Conservation (phyloP, 2,888 invertebrate species). For the Mythimna loreyi region DNA sequence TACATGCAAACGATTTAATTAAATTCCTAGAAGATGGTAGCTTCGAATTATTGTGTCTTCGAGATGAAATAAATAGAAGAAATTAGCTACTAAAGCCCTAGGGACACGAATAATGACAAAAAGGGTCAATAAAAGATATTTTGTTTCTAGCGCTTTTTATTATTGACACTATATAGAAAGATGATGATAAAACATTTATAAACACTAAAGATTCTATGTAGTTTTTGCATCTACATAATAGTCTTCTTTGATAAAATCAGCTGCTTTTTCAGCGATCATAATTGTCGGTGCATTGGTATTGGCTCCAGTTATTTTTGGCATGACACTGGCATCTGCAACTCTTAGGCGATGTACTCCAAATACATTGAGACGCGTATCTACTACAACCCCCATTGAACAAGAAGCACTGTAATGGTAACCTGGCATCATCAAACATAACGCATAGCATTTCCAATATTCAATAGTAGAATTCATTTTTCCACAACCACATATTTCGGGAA, state of each 20-base stretch:
- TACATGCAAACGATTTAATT: no score
- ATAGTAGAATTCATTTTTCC: slow-evolving; percentile 69
- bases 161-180: no score
- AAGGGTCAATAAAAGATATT: no score
- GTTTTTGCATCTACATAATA: not conserved
- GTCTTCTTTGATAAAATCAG: slow-evolving; percentile 57
- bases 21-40: no score
- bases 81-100: no score
- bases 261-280: slow-evolving; percentile 93
- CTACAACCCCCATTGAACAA: slow-evolving; percentile 94
- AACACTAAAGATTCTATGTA: no score
- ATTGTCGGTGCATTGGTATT: slow-evolving; percentile 94
- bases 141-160: no score
- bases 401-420: slow-evolving; percentile 93
- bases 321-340: slow-evolving; percentile 93
- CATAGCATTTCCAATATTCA: slow-evolving; percentile 92
- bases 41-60: no score
- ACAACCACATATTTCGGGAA: slow-evolving; percentile 55
- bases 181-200: no score
- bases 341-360: slow-evolving; percentile 92
- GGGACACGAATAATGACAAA: no score
- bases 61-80: no score
- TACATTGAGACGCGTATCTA: slow-evolving; percentile 91
- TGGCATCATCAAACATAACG: slow-evolving; percentile 91
- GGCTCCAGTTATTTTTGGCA: slow-evolving; percentile 92